Evolutionary conservation across 2,888 invertebrate species (phyloP).

Genomic region (Prosopocoilus inquinatus): DNA sequence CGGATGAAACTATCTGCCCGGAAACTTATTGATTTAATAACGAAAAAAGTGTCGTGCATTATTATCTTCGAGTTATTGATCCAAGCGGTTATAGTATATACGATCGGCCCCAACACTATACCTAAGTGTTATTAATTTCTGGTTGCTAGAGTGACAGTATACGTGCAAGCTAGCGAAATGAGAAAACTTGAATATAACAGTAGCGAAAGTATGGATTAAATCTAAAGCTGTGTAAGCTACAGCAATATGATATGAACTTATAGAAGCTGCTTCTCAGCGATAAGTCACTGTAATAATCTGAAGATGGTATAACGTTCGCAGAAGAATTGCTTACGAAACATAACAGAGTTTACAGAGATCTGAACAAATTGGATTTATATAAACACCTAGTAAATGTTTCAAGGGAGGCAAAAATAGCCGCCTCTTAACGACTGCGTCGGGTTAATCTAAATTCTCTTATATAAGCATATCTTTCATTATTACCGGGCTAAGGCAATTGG

Average conservation of each 20-base stretch:
- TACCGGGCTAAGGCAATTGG: slow-evolving; percentile 13
- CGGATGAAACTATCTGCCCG: too few species aligned
- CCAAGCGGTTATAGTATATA: too few species aligned
- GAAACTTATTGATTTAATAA: too few species aligned
- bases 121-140: too few species aligned
- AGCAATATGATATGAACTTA: slow-evolving; percentile 39
- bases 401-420: slow-evolving; percentile 9
- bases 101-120: too few species aligned
- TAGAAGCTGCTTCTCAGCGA: slow-evolving; percentile 38
- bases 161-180: slow-evolving; percentile 33
- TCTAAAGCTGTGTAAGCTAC: slow-evolving; percentile 40
- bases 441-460: slow-evolving; percentile 18
- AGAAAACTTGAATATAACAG: slow-evolving; percentile 40
- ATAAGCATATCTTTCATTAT: slow-evolving; percentile 21
- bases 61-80: too few species aligned
- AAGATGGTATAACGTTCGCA: slow-evolving; percentile 32
- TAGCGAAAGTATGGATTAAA: slow-evolving; percentile 40
- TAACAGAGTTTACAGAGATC: slow-evolving; percentile 12
- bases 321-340: slow-evolving; percentile 18
- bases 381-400: background rate
- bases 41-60: too few species aligned
- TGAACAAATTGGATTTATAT: slow-evolving; percentile 19
- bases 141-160: slow-evolving; percentile 22
- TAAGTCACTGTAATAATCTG: slow-evolving; percentile 40
- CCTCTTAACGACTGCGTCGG: slow-evolving; percentile 5